These are phyloP conservation scores for Echinops telfairi DNA, from an alignment of 2,113 vertebrate species.

Conservation along the genomic window DNA sequence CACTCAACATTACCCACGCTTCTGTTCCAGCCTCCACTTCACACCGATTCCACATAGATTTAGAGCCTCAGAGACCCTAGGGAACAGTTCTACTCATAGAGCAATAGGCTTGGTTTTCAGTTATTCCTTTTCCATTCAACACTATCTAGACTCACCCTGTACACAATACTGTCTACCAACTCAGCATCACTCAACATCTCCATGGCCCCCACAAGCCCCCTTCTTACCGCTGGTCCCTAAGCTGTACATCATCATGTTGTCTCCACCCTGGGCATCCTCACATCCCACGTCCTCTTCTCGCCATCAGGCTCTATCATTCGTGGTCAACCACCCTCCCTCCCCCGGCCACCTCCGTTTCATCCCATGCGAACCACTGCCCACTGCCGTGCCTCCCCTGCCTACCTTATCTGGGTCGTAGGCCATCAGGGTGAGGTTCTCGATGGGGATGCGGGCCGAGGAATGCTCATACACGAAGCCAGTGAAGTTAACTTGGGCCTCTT, in stretches of 20 bases:
- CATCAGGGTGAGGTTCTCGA: conserved; percentile 88
- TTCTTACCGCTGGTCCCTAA: not conserved
- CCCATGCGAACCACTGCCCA: not conserved
- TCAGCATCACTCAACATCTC: not conserved
- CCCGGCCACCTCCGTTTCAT: not conserved
- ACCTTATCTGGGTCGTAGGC: conserved; percentile 92
- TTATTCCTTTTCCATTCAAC: not conserved
- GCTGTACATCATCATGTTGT: rapidly evolving
- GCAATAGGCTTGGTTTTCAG: too few species aligned
- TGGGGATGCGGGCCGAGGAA: conserved; percentile 83
- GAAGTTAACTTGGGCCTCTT: conserved; percentile 82
- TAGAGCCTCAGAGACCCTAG: too few species aligned
- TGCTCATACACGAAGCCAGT: conserved; percentile 89
- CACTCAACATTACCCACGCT: not conserved
- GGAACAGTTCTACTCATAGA: too few species aligned
- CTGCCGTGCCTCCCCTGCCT: not conserved
- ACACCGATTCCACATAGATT: too few species aligned
- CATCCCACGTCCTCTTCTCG: rapidly evolving
- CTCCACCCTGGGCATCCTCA: not conserved
- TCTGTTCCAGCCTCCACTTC: not conserved
- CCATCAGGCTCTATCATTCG: rapidly evolving
- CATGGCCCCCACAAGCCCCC: not conserved
- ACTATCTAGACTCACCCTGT: not conserved
- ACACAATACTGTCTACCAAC: too few species aligned
- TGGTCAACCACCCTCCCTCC: too few species aligned